Base-by-base conservation (phyloP, 2,888 invertebrate species). In the Plagodis pulveraria region DNA sequence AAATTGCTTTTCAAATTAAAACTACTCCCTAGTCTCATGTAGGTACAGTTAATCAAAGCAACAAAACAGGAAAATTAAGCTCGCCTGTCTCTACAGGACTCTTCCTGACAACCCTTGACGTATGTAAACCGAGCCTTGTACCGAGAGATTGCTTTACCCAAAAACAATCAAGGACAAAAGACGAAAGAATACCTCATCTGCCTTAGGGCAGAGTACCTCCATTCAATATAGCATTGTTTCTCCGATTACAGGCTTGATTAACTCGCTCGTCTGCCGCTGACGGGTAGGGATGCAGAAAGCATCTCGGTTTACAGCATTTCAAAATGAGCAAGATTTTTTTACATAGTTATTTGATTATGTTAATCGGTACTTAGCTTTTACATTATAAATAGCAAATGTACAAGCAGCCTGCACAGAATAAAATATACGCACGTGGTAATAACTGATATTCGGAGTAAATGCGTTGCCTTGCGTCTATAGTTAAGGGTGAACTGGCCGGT, bases 221-320 rank as follows among this genome's bases (percentile, higher is more conserved):
- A 70, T 77, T 80, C 78, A 76, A 82, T 81, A 71, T 69, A 72
- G 81, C 84, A 84, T 90, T 91, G 90, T 91, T 90, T 89, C 81
- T 84, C 77, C 83, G 82, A 89, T 91, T 88, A 87, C 83, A 80
- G 71, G 87, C 82, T 80, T 89, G 91, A 91, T 91, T 91, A 91
- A 81, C 78, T 79, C 71, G 44, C 50, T 78, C 72, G 74, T 75
- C 81, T 78, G 80, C 66, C 75, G 73, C 69, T 73, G 73, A 73
- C 74, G 75, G 73, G 71, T 74, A 71, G 67, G 65, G 65, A 69
- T 55, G 62, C 50, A 51, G 49, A 50, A 32, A 49, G 48, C 53
- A 50, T 12, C 40, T 10, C 40, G 5, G 5, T 10, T 10, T 40
- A 40, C 40, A 5, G 40, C 8, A 8, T 40, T 40, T 40, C 10